phyloP scores from a whole-genome alignment of 2,888 invertebrate species.

The Chrysomela aeneicollis region DNA sequence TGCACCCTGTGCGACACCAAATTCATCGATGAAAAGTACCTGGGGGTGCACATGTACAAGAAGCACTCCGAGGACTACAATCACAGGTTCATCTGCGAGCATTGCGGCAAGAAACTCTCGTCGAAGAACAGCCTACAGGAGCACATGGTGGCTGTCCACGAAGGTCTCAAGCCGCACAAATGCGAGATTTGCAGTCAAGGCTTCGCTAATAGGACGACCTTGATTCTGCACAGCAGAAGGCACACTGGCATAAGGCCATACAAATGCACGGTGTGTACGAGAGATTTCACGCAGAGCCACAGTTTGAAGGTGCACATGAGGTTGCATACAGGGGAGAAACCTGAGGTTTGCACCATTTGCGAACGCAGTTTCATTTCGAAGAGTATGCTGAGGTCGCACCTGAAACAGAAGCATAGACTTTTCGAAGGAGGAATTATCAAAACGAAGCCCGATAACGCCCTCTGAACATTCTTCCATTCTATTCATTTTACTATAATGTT shows the following conservation, averaged over 20 bases:
- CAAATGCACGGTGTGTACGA: constrained; percentile 65
- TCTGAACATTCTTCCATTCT: background rate
- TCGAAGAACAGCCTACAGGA: constrained; percentile 52
- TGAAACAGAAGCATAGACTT: constrained; percentile 53
- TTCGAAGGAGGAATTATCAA: constrained; percentile 26
- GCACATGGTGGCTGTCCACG: constrained; percentile 49
- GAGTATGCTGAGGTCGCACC: constrained; percentile 48
- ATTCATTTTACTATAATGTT: background rate
- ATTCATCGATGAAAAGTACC: constrained; percentile 45
- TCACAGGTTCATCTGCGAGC: constrained; percentile 58
- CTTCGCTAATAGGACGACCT: constrained; percentile 66
- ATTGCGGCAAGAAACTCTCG: constrained; percentile 64
- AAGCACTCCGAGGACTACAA: constrained; percentile 36
- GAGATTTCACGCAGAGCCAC: constrained; percentile 61
- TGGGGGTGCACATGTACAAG: constrained; percentile 46
- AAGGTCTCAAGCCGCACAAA: constrained; percentile 60
- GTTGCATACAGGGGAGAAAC: constrained; percentile 60
- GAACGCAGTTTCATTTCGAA: constrained; percentile 50
- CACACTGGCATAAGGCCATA: constrained; percentile 66
- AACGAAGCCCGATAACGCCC: background rate
- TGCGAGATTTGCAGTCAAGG: constrained; percentile 66
- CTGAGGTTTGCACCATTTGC: constrained; percentile 61
- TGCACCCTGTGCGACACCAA: constrained; percentile 45
- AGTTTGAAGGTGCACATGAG: constrained; percentile 45
- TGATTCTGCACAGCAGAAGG: constrained; percentile 64